Percentiles rank a stretch among this genome's conserved stretches.
Conservation (phyloP, 2,113 vertebrate genomes). For the Natator depressus region DNA sequence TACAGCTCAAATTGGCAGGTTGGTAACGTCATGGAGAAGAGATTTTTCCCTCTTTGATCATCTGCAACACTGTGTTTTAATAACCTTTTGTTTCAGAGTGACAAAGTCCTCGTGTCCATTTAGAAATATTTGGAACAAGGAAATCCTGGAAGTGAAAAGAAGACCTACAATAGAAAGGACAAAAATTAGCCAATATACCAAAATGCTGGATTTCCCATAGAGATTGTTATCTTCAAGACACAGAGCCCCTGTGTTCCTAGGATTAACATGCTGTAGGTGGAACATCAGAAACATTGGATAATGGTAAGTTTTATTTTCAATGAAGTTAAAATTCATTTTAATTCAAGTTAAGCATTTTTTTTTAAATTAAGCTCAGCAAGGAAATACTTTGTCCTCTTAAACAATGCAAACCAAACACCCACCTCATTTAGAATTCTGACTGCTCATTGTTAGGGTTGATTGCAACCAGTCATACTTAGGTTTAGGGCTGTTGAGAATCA, state of each 20-base stretch:
- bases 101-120: neutral
- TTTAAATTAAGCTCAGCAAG: neutral
- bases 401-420: neutral
- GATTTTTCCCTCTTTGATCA: constrained; percentile 28
- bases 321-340: neutral
- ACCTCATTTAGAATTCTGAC: neutral
- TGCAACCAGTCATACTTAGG: neutral
- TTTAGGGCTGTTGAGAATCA: neutral
- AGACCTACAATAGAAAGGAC: constrained; percentile 44
- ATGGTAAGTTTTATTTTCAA: constrained; percentile 71
- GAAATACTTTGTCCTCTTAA: constrained; percentile 29
- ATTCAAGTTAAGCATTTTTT: neutral
- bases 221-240: neutral
- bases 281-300: constrained; percentile 56
- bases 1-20: neutral
- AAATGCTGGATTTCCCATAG: constrained; percentile 44
- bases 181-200: neutral
- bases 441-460: neutral
- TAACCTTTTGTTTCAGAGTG: constrained; percentile 63
- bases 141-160: constrained; percentile 8
- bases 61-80: neutral
- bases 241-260: constrained; percentile 46
- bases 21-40: neutral
- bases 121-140: constrained; percentile 33
- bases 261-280: constrained; percentile 24